These are phyloP conservation scores for Addax nasomaculatus DNA, from an alignment of 2,113 vertebrate species.

Conservation along the genomic window DNA sequence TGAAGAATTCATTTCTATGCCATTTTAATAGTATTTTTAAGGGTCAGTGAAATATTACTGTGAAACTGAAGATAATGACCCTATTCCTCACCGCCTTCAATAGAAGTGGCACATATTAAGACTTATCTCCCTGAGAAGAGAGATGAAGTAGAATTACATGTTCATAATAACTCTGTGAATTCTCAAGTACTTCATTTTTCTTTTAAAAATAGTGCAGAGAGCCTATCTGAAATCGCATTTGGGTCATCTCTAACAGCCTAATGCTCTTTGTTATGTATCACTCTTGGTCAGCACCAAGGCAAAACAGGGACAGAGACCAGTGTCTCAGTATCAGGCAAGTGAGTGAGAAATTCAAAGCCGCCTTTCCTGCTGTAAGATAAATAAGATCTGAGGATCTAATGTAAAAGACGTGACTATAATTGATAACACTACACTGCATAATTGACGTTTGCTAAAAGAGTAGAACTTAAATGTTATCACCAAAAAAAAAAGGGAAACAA, in stretches of 20 bases:
- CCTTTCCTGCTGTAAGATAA: not conserved
- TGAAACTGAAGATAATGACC: slow-evolving; percentile 38
- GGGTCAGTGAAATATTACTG: slow-evolving; percentile 45
- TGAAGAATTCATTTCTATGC: slow-evolving; percentile 18
- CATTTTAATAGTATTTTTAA: slow-evolving; percentile 48
- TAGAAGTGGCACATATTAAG: not conserved
- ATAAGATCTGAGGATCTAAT: not conserved
- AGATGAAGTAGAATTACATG: slow-evolving; percentile 32
- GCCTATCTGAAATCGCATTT: not conserved
- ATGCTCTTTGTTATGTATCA: not conserved
- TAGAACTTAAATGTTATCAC: not conserved
- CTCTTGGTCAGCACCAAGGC: not conserved
- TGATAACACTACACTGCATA: not conserved
- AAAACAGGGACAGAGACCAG: not conserved
- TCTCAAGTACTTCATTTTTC: slow-evolving; percentile 31
- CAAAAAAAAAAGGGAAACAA: not conserved
- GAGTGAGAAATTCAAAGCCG: not conserved
- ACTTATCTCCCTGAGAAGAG: slow-evolving; percentile 7
- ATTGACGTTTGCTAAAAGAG: not conserved
- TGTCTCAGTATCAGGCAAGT: not conserved
- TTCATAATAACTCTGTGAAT: slow-evolving; percentile 29
- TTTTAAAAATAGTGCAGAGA: slow-evolving; percentile 23
- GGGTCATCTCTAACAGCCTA: not conserved
- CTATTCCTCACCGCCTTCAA: slow-evolving; percentile 34
- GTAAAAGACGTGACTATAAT: not conserved